Evolutionary conservation across 2,888 invertebrate species (phyloP).

Genomic region (Neoascia interrupta): DNA sequence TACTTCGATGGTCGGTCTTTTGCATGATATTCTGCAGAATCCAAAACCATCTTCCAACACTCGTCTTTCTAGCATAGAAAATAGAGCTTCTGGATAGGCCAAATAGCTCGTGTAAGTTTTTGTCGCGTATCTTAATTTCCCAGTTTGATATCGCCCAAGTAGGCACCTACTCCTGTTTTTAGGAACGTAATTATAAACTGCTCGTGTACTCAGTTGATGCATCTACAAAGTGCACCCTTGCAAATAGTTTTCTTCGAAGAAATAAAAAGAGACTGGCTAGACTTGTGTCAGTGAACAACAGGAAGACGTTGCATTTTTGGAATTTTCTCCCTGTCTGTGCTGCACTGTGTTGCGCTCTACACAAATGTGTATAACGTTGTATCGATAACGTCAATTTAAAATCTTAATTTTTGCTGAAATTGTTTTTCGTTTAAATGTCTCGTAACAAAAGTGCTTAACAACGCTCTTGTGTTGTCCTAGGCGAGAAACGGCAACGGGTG

Average conservation of each 20-base stretch:
- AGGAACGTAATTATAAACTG: conserved; percentile 33
- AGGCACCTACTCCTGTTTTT: no score
- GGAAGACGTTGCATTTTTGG: conserved; percentile 50
- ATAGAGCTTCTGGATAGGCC: no score
- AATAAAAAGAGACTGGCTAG: conserved; percentile 31
- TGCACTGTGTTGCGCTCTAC: no score
- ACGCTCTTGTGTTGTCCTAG: neutral
- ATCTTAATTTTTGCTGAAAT: conserved; percentile 48
- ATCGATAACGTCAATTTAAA: conserved; percentile 38
- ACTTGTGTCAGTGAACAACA: conserved; percentile 24
- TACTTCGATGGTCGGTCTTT: neutral
- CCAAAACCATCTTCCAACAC: no score
- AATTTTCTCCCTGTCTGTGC: no score
- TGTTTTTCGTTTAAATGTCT: conserved; percentile 37
- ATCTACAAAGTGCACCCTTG: conserved; percentile 27
- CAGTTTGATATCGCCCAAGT: no score
- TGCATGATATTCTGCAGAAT: no score
- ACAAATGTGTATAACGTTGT: neutral
- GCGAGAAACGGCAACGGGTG: neutral
- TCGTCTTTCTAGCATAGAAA: no score
- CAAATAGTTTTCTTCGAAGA: conserved; percentile 19
- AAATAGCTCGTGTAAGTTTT: no score
- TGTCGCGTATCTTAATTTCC: no score
- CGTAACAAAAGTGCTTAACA: conserved; percentile 21
- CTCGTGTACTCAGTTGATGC: neutral